Evolutionary conservation across 2,888 invertebrate species (phyloP).

Genomic region (Atrina japonica): DNA sequence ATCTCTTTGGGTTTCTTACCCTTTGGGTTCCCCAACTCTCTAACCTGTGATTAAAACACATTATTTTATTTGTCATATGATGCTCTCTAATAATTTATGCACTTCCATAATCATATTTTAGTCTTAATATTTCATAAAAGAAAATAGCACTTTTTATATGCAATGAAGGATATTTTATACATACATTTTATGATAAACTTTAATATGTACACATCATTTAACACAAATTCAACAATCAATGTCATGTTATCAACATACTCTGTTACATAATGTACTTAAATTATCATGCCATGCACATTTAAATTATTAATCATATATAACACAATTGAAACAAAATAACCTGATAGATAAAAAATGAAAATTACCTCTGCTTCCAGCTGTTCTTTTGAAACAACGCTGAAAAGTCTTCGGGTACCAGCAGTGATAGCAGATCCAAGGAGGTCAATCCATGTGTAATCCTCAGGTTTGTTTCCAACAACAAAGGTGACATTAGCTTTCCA

Average conservation of each 20-base stretch:
- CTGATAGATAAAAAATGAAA: too few species aligned
- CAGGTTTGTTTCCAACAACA: conserved; percentile 72
- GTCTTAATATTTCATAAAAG: neutral
- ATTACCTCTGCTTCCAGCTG: conserved; percentile 70
- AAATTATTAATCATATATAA: too few species aligned
- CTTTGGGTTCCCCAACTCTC: conserved; percentile 78
- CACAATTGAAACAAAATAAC: too few species aligned
- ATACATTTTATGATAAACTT: too few species aligned
- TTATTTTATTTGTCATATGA: neutral
- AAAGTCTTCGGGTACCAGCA: conserved; percentile 72
- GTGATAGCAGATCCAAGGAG: conserved; percentile 66
- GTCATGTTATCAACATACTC: neutral
- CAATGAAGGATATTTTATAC: too few species aligned
- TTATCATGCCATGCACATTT: too few species aligned
- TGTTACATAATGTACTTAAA: neutral
- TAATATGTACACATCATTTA: too few species aligned
- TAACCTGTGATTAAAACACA: conserved; percentile 62
- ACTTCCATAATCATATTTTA: neutral
- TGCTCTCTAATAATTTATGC: neutral
- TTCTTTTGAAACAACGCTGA: conserved; percentile 73
- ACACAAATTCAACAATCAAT: neutral
- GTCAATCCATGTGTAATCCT: conserved; percentile 74
- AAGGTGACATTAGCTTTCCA: conserved; percentile 77
- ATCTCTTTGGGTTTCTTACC: conserved; percentile 77
- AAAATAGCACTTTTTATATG: too few species aligned